Percentiles rank a stretch among this genome's conserved stretches.
Evolutionary conservation across 2,888 invertebrate species (phyloP).

Genomic region (Apamea anceps): DNA sequence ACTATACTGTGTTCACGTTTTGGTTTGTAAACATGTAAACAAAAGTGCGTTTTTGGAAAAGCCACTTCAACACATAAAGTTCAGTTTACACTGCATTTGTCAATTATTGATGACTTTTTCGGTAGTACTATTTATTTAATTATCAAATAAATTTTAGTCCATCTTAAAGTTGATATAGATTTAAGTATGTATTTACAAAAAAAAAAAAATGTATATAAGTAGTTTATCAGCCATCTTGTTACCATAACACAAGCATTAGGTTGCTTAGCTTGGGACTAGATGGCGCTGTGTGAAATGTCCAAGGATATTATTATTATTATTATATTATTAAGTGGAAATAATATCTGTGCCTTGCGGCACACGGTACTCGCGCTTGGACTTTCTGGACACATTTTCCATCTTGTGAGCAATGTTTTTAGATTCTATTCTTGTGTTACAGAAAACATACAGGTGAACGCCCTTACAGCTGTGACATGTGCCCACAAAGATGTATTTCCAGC

Average conservation of each 20-base stretch:
- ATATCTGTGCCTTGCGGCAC: neutral
- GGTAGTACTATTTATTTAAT: neutral
- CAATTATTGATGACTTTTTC: neutral
- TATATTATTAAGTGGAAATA: too few relatives aligned
- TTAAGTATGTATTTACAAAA: too few relatives aligned
- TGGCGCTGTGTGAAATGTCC: too few relatives aligned
- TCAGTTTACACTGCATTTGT: neutral
- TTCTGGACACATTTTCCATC: too few relatives aligned
- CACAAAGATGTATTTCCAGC: conserved; percentile 83
- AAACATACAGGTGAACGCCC: conserved; percentile 86
- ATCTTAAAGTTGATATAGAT: neutral
- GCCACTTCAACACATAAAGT: neutral
- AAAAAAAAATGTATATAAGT: too few relatives aligned
- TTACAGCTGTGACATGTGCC: conserved; percentile 82
- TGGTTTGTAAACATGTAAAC: neutral
- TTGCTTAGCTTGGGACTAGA: too few relatives aligned
- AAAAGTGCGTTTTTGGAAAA: neutral
- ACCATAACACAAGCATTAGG: too few relatives aligned
- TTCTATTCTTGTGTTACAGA: conserved; percentile 63
- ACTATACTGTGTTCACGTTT: neutral
- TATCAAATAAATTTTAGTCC: neutral
- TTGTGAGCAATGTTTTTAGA: neutral
- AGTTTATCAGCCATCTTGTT: too few relatives aligned
- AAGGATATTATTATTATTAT: too few relatives aligned
- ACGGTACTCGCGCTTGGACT: neutral